Conservation (phyloP, 2,113 vertebrate species). For the Myodes glareolus region DNA sequence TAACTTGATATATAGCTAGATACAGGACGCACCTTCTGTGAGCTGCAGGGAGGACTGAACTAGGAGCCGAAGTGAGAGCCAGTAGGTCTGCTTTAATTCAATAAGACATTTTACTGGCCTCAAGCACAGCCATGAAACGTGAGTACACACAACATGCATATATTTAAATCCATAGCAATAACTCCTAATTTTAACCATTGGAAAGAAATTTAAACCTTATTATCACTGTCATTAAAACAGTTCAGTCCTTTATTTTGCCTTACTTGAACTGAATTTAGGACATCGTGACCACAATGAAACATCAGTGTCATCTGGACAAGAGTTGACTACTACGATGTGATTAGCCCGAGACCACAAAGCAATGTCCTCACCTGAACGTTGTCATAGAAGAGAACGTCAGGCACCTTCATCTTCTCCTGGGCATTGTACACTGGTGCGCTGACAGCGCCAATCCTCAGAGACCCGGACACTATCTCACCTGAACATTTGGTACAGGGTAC, state of each 20-base stretch:
- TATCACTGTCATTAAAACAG: not conserved
- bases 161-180: not conserved
- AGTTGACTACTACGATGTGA: not conserved
- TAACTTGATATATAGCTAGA: not conserved
- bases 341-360: not conserved
- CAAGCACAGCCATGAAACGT: not conserved
- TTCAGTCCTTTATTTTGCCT: not conserved
- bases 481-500: slow-evolving; percentile 66
- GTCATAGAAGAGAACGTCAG: slow-evolving; percentile 97
- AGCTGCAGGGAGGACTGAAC: not conserved
- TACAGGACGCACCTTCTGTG: not conserved
- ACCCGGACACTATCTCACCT: slow-evolving; percentile 91
- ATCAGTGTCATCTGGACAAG: slow-evolving; percentile 2
- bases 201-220: not conserved
- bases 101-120: slow-evolving; percentile 8
- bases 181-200: slow-evolving; percentile 32
- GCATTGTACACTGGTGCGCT: slow-evolving; percentile 89
- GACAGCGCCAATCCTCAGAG: slow-evolving; percentile 92
- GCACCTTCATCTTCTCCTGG: slow-evolving; percentile 94
- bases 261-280: slow-evolving; percentile 2
- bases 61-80: not conserved
- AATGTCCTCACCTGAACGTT: slow-evolving; percentile 92
- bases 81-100: not conserved
- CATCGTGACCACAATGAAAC: slow-evolving; percentile 34
- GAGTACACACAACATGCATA: not conserved